Conservation (phyloP, 2,113 vertebrate genomes). For the Anarhynchus alexandrinus region DNA sequence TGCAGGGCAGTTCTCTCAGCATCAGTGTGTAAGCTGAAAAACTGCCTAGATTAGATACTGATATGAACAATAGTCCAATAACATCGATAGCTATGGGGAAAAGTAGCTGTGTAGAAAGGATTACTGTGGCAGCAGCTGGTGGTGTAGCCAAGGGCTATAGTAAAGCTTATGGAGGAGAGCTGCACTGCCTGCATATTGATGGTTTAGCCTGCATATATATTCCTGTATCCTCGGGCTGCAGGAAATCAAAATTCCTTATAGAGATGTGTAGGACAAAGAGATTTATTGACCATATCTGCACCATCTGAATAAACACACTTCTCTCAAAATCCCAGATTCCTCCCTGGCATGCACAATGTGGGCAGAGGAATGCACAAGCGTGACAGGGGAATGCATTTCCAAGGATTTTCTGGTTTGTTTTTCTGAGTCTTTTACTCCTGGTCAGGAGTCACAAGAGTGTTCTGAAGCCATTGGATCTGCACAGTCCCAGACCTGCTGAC, state of each 20-base stretch:
- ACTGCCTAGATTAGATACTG: background rate
- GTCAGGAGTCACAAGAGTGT: background rate
- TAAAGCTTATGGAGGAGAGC: background rate
- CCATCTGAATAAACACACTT: background rate
- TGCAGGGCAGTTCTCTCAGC: background rate
- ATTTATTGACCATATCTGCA: background rate
- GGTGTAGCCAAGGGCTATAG: background rate
- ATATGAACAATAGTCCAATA: background rate
- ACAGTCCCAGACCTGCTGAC: background rate
- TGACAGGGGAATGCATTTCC: background rate
- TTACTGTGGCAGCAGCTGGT: background rate
- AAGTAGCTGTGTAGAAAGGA: background rate
- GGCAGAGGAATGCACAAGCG: background rate
- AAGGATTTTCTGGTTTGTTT: background rate
- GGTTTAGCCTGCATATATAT: background rate
- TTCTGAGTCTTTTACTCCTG: background rate
- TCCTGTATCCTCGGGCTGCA: background rate
- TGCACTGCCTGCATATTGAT: background rate
- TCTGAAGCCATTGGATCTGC: background rate
- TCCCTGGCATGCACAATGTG: background rate
- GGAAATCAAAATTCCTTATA: background rate
- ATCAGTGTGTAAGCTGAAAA: background rate
- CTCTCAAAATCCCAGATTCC: background rate
- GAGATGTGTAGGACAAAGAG: background rate
- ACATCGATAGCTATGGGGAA: background rate